These are phyloP conservation scores for Desmophyllum pertusum DNA, from an alignment of 92 coral and sea anemone species.

Conservation along the genomic window DNA sequence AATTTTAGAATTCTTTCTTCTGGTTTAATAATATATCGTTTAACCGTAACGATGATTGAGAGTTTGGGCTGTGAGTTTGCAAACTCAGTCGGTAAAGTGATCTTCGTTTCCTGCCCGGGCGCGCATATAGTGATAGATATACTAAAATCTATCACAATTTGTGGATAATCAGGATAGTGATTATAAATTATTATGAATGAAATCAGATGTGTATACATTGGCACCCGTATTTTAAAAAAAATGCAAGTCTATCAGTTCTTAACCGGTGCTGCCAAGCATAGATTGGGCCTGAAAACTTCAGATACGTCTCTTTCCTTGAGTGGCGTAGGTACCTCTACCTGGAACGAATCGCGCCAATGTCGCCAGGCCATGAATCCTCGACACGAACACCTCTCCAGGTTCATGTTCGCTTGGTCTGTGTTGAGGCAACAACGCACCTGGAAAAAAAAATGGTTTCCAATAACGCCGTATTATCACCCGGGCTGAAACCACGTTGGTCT, in stretches of 20 bases:
- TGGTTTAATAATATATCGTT: too few relatives aligned
- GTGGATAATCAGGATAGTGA: too few relatives aligned
- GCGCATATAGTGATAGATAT: too few relatives aligned
- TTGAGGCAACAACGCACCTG: constrained; percentile 32
- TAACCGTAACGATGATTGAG: too few relatives aligned
- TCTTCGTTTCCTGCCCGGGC: too few relatives aligned
- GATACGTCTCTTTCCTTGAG: constrained; percentile 9
- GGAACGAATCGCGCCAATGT: constrained; percentile 34
- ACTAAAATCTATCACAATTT: too few relatives aligned
- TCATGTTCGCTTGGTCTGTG: constrained; percentile 32
- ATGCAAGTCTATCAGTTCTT: neutral
- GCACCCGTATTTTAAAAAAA: neutral
- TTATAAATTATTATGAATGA: too few relatives aligned
- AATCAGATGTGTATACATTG: too few relatives aligned
- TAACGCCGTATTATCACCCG: too few relatives aligned
- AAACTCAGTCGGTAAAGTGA: too few relatives aligned
- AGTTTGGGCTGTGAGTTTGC: too few relatives aligned
- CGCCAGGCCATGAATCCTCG: constrained; percentile 30
- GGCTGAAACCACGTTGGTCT: constrained; percentile 39
- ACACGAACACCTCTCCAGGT: constrained; percentile 24
- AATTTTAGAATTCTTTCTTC: too few relatives aligned
- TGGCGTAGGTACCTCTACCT: constrained; percentile 38
- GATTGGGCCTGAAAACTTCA: constrained; percentile 4
- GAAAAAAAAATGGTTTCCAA: constrained; percentile 46
- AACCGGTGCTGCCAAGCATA: constrained; percentile 46